Evolutionary conservation across 1,140 invertebrate species (phyloP).

Genomic region (Drosophila pandora): DNA sequence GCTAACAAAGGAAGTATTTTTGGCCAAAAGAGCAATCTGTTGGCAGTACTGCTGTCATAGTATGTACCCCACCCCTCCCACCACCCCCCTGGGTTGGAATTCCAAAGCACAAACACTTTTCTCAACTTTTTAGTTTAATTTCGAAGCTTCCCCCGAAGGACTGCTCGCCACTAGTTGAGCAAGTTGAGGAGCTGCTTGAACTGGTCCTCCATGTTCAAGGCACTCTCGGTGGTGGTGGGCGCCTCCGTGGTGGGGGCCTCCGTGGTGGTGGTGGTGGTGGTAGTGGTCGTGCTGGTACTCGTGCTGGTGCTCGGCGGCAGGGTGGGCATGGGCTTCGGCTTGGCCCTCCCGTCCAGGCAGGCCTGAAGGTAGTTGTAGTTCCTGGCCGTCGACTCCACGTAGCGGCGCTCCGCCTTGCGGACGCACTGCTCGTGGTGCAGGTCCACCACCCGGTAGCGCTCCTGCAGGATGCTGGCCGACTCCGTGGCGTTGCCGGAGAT

Average conservation of each 20-base stretch:
- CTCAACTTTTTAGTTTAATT: too few species aligned
- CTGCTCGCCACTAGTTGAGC: conserved; percentile 55
- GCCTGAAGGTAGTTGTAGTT: conserved; percentile 75
- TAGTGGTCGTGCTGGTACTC: conserved; percentile 44
- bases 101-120: too few species aligned
- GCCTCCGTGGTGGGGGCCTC: conserved; percentile 50
- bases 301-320: conserved; percentile 9
- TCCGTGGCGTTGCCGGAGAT: conserved; percentile 79
- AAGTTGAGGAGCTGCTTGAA: conserved; percentile 72
- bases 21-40: too few species aligned
- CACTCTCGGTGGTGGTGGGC: conserved; percentile 43
- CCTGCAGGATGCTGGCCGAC: conserved; percentile 60
- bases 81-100: too few species aligned
- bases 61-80: too few species aligned
- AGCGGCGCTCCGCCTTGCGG: conserved; percentile 56
- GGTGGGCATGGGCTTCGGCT: conserved; percentile 47
- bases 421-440: conserved; percentile 65
- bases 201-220: conserved; percentile 62
- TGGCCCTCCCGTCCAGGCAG: conserved; percentile 64
- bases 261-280: conserved; percentile 54
- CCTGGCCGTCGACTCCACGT: conserved; percentile 60
- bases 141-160: too few species aligned
- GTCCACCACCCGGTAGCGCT: conserved; percentile 74
- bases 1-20: too few species aligned
- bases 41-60: too few species aligned